Base-by-base conservation (phyloP, 2,113 vertebrate species). In the Brachirus orientalis region DNA sequence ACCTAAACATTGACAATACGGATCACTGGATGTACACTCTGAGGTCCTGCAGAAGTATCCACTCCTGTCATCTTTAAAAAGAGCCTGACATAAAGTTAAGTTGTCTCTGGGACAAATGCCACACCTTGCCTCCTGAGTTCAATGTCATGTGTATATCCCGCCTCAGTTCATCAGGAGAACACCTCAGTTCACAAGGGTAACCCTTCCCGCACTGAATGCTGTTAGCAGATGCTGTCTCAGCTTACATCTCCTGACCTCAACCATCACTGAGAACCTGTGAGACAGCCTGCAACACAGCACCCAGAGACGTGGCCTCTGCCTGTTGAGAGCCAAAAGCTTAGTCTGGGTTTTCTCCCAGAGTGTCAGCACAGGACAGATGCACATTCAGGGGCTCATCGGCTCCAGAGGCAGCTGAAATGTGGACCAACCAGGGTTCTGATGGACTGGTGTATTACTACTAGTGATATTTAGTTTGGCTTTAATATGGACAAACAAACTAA, bases 361-460 rank as follows among this genome's bases (percentile, higher is more conserved):
- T n/a, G n/a, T n/a, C n/a, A 65, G 55, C 63, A 38, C 54, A 28
- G 72, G 58, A 50, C 55, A 68, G 77, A 55, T 48, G 44, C 53
- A 82, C 55, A 66, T 64, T 58, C 18, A 62, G 61, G 72, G 16
- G 50, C 7, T 70, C 37, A 16, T 4, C 22, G 50, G 48, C 22
- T 59, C 35, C 43, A 73, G 46, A 55, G 45, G 36, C 38, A 11
- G 38, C 11, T 52, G 53, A 17, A 45, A 77, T 52, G n/a, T 35
- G 53, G 38, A 64, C 57, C 33, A 55, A 9, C 10, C 20, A 53
- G 40, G 14, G 37, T 54, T 62, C 19, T 38, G 38, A 44, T 22
- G 20, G 37, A 48, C 40, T 17, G 55, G 48, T 37, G 50, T 13
- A 43, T 17, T 18, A 19, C 14, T 35, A 28, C 28, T 3, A 28